Evolutionary conservation across 2,888 invertebrate species (phyloP).

Genomic region (Taenaris catops): DNA sequence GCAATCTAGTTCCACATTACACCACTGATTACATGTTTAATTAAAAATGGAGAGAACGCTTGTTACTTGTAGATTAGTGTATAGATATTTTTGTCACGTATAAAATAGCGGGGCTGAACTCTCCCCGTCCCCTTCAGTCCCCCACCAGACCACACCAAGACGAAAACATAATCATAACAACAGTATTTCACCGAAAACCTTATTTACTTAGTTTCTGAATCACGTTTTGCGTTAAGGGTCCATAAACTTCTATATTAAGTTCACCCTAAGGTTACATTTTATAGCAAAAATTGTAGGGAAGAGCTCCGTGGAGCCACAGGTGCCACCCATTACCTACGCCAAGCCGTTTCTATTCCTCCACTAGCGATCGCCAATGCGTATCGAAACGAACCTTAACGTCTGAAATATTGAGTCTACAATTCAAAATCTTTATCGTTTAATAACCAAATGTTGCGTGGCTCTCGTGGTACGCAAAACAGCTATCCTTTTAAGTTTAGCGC

Average conservation of each 20-base stretch:
- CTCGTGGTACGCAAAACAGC: constrained; percentile 19
- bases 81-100: too few species aligned
- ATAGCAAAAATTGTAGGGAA: constrained; percentile 16
- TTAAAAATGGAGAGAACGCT: too few species aligned
- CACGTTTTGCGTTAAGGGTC: constrained; percentile 20
- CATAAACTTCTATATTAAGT: constrained; percentile 23
- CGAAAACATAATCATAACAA: constrained; percentile 3
- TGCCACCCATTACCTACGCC: constrained; percentile 24
- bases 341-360: constrained; percentile 20
- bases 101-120: too few species aligned
- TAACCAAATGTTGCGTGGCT: constrained; percentile 4
- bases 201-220: constrained; percentile 19
- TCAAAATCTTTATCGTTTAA: constrained; percentile 2
- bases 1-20: too few species aligned
- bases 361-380: constrained; percentile 2
- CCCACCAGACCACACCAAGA: too few species aligned
- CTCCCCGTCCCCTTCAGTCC: too few species aligned
- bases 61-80: too few species aligned
- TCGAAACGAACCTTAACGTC: constrained; percentile 11
- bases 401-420: constrained; percentile 7
- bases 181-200: constrained; percentile 11
- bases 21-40: too few species aligned
- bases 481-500: constrained; percentile 3
- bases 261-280: constrained; percentile 20
- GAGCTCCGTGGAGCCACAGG: constrained; percentile 21